These are phyloP conservation scores for Dendroctonus valens DNA, from an alignment of 1,140 invertebrate genomes.

Conservation along the genomic window DNA sequence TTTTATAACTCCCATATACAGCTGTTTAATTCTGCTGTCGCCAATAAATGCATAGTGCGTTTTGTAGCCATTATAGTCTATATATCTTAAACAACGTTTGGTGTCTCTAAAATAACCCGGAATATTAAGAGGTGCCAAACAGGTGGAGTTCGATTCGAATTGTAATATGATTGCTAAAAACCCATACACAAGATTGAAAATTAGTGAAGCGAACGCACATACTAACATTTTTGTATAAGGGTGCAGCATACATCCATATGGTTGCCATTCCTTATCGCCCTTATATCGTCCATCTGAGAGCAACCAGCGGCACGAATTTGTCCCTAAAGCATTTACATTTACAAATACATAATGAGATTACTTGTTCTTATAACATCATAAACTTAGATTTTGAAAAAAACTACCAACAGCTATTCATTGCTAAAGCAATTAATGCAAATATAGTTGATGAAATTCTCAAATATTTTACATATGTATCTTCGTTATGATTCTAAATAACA, in stretches of 20 bases:
- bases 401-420: no score
- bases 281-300: conserved; percentile 91
- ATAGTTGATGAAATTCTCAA: no score
- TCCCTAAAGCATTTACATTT: conserved; percentile 59
- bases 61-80: conserved; percentile 86
- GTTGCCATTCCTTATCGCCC: conserved; percentile 93
- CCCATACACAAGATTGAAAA: neutral
- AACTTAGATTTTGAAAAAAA: no score
- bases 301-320: conserved; percentile 92
- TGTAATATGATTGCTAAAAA: no score
- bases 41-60: conserved; percentile 93
- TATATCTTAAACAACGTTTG: conserved; percentile 83
- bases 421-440: no score
- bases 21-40: conserved; percentile 79
- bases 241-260: conserved; percentile 97
- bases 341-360: no score
- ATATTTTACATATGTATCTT: no score
- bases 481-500: no score
- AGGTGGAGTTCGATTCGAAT: no score
- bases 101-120: conserved; percentile 70
- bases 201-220: conserved; percentile 16
- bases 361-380: no score
- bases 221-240: conserved; percentile 87
- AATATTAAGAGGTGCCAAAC: neutral
- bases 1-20: conserved; percentile 78